Evolutionary conservation across 1,140 invertebrate species (phyloP), one percentile per base, ranked within the genome.

Genomic region (Chironomus striatipennis): DNA sequence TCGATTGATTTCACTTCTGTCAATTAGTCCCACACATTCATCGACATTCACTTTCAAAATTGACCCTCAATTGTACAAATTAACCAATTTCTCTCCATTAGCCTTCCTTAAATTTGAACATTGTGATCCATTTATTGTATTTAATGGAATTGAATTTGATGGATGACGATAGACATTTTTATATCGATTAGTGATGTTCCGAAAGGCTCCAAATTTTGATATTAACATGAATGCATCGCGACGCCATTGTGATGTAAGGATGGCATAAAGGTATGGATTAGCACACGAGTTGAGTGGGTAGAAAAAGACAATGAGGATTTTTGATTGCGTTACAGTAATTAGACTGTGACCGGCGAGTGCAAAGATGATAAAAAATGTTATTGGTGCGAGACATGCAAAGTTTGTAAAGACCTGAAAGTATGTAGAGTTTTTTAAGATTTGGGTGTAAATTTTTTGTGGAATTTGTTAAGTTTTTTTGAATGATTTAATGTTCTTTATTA

Each of bases 201-300:
- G 86, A 78, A 86, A 90, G 8, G 90, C 77, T 2, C 88, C 88
- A 78, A 87, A 88, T 78, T 88, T 87, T 18, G 84, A 85, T 57
- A 93, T 81, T n/a, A 93, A 84, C 21, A 88, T 84, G 65, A 91
- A 88, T 42, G 93, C 83, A 81, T 96, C 93, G 76, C 90, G 87
- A 18, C 93, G 84, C 80, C 95, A 96, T 81, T 95, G 93, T 73
- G 92, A 90, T 0, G 94, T 96, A 73, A 96, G 83, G 75, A 97
- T 92, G 4, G 93, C 95, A 81, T 97, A 97, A 0, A 97, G 82
- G 83, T 95, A 96, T 1, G 95, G 95, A 85, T 97, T 96, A 21
- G 93, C 92, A 79, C 93, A 95, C 0, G 93, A 92, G 82, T 97
- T 97, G 15, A 97, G 81, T 0, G 95, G 95, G 80, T 96, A 96